Conservation (phyloP, 2,888 invertebrate species). For the Ephialtes manifestator region DNA sequence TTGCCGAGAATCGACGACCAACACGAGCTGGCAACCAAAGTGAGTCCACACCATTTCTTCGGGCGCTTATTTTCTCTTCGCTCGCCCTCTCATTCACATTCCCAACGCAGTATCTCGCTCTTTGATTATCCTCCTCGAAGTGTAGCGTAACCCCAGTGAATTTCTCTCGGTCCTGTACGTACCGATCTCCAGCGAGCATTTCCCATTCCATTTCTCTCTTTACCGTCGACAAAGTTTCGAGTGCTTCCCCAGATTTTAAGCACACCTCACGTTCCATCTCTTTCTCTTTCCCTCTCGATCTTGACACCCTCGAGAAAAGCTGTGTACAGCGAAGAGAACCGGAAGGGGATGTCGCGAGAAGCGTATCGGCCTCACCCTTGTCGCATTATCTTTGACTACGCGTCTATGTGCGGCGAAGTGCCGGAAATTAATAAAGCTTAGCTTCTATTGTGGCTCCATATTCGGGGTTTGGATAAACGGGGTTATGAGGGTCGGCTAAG, state of each 20-base stretch:
- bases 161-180: conserved; percentile 44
- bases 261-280: conserved; percentile 51
- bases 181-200: conserved; percentile 48
- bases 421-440: conserved; percentile 73
- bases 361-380: conserved; percentile 55
- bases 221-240: conserved; percentile 65
- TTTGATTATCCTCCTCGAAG: conserved; percentile 58
- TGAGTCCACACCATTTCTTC: conserved; percentile 69
- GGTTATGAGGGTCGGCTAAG: not conserved
- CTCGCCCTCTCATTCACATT: conserved; percentile 19
- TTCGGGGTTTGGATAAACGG: not conserved
- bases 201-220: conserved; percentile 22
- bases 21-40: conserved; percentile 78
- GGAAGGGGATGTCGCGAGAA: conserved; percentile 27
- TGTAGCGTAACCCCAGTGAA: conserved; percentile 42
- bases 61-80: conserved; percentile 48
- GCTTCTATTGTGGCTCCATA: conserved; percentile 25
- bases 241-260: conserved; percentile 68
- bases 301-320: conserved; percentile 22
- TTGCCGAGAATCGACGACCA: conserved; percentile 49
- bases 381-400: conserved; percentile 53
- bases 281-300: conserved; percentile 48
- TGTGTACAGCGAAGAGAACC: conserved; percentile 18
- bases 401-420: conserved; percentile 57
- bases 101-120: conserved; percentile 35